Conservation (phyloP, 2,888 invertebrate genomes). For the Lacanobia oleracea region DNA sequence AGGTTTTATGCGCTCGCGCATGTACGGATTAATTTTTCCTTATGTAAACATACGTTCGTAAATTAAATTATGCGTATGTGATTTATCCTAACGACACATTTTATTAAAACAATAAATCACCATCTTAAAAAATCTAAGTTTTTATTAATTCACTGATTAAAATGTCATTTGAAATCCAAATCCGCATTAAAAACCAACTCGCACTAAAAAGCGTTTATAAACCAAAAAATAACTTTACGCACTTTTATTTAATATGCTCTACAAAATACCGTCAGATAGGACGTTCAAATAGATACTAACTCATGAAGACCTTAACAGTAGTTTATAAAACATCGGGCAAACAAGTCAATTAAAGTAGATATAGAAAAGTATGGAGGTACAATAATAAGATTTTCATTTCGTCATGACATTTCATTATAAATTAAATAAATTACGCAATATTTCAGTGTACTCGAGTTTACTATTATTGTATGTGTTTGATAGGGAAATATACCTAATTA, state of each 20-base stretch:
- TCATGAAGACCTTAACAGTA: background rate
- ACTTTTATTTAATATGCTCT: background rate
- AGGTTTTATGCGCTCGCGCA: conserved; percentile 26
- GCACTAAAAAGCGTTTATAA: no score
- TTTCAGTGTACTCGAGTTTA: no score
- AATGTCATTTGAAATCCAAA: background rate
- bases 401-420: no score
- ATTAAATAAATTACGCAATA: no score
- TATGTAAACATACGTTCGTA: conserved; percentile 5
- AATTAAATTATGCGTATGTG: conserved; percentile 4
- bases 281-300: conserved; percentile 16
- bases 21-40: conserved; percentile 43
- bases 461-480: no score
- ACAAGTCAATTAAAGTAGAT: background rate
- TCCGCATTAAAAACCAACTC: no score
- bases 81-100: conserved; percentile 9
- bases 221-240: no score
- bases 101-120: background rate
- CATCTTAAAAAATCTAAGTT: background rate
- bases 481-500: no score
- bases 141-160: background rate
- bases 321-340: conserved; percentile 15
- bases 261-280: background rate
- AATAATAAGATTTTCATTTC: no score
- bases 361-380: background rate